Percentiles rank a stretch among this genome's conserved stretches.
phyloP scores from a whole-genome alignment of 2,888 invertebrate genomes.

The Callyntrura sp. region DNA sequence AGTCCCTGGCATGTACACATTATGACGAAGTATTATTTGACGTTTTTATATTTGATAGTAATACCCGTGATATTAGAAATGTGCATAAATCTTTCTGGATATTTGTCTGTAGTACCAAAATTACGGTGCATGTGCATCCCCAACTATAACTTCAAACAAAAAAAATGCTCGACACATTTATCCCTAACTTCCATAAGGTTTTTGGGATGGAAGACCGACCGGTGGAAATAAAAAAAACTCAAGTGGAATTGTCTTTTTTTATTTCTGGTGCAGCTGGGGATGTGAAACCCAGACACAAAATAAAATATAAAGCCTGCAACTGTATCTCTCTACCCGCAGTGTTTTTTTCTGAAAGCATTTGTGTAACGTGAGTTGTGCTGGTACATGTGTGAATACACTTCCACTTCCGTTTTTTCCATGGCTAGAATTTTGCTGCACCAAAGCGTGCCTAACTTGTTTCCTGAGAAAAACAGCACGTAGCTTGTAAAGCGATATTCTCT shows the following conservation, averaged over 20 bases:
- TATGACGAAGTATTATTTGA: neutral
- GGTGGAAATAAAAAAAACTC: slow-evolving; percentile 29
- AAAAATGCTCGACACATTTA: slow-evolving; percentile 24
- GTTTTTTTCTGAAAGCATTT: too few relatives aligned
- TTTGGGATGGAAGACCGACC: slow-evolving; percentile 27
- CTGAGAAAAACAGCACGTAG: neutral
- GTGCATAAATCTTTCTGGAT: slow-evolving; percentile 40
- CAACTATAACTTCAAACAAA: neutral
- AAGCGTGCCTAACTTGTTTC: neutral
- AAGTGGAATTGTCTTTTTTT: slow-evolving; percentile 15
- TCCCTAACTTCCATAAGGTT: neutral
- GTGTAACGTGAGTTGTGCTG: neutral
- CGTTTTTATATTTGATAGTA: neutral
- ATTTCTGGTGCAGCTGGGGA: slow-evolving; percentile 53
- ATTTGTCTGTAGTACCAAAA: too few relatives aligned
- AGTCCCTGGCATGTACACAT: too few relatives aligned
- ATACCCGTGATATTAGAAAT: neutral
- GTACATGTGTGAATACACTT: neutral
- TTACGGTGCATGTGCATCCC: too few relatives aligned
- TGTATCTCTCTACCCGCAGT: neutral
- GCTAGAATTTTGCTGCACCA: neutral
- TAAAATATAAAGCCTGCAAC: slow-evolving; percentile 1
- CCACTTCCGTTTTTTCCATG: slow-evolving; percentile 20
- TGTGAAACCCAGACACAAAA: slow-evolving; percentile 1
- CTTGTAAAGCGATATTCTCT: neutral